Conservation (phyloP, 2,888 invertebrate species). For the Oscheius sp. region DNA sequence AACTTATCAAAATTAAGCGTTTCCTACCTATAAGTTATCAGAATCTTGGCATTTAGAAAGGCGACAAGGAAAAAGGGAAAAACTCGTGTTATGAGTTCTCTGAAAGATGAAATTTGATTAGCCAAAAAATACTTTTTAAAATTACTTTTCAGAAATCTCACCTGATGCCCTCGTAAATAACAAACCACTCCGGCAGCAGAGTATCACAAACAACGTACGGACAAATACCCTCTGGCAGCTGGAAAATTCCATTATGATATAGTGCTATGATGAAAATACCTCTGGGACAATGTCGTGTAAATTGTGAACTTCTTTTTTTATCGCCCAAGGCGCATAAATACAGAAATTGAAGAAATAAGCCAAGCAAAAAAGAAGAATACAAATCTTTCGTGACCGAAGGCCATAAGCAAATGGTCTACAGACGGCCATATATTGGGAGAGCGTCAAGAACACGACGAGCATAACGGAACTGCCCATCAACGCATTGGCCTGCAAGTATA, state of each 20-base stretch:
- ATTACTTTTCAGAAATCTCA: too few species aligned
- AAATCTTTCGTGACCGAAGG: constrained; percentile 46
- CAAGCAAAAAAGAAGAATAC: constrained; percentile 54
- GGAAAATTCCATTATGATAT: neutral
- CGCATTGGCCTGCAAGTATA: constrained; percentile 70
- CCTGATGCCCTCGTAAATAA: constrained; percentile 62
- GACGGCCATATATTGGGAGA: constrained; percentile 74
- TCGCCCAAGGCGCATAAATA: constrained; percentile 69
- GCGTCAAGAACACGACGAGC: constrained; percentile 74
- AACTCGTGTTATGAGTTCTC: constrained; percentile 71
- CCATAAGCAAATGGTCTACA: constrained; percentile 70
- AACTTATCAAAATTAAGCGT: too few species aligned
- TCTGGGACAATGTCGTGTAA: constrained; percentile 23
- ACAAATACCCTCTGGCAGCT: constrained; percentile 43
- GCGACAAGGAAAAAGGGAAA: constrained; percentile 73
- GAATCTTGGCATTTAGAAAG: constrained; percentile 72
- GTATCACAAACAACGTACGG: constrained; percentile 67
- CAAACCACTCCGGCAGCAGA: constrained; percentile 56
- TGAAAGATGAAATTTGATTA: too few species aligned
- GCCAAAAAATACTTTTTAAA: too few species aligned
- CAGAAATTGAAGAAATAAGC: constrained; percentile 67
- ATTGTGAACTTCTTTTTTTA: constrained; percentile 65
- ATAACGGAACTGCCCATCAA: constrained; percentile 74
- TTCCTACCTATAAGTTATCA: constrained; percentile 72
- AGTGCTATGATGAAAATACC: neutral